These are phyloP conservation scores for Cynaeus angustus DNA, from an alignment of 2,888 invertebrate species.

Conservation along the genomic window DNA sequence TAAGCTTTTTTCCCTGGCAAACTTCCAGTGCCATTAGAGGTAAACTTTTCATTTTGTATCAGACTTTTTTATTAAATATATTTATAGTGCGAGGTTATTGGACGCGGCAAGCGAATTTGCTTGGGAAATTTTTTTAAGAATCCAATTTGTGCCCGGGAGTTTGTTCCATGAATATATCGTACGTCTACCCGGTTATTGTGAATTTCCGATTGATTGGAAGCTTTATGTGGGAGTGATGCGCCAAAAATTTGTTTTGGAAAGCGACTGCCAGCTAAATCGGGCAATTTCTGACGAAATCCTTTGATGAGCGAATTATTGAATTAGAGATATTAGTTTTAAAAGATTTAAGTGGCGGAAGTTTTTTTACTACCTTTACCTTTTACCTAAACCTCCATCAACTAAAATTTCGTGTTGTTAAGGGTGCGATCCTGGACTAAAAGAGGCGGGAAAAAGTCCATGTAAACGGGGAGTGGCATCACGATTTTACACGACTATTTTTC, in stretches of 20 bases:
- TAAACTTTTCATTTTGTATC: background rate
- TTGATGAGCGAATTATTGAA: background rate
- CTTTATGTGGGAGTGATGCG: slow-evolving; percentile 55
- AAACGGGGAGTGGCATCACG: too few species aligned
- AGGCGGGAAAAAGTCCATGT: too few species aligned
- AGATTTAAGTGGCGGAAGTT: too few species aligned
- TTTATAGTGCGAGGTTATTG: slow-evolving; percentile 16
- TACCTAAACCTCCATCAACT: too few species aligned
- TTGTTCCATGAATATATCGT: slow-evolving; percentile 52
- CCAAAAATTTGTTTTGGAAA: slow-evolving; percentile 54
- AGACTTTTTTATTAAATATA: slow-evolving; percentile 13
- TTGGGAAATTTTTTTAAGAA: slow-evolving; percentile 48
- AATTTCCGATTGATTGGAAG: slow-evolving; percentile 61
- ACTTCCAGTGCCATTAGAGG: too few species aligned
- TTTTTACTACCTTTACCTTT: too few species aligned
- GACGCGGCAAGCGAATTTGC: slow-evolving; percentile 43
- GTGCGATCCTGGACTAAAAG: too few species aligned
- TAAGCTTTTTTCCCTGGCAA: too few species aligned
- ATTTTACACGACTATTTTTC: too few species aligned
- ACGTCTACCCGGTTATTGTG: slow-evolving; percentile 56
- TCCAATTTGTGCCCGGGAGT: slow-evolving; percentile 49
- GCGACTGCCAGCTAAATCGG: slow-evolving; percentile 51
- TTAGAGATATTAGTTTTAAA: too few species aligned
- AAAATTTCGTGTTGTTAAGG: too few species aligned
- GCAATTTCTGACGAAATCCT: slow-evolving; percentile 35